Conservation (phyloP, 2,797 vertebrate genomes). For the Lepus townsendii region DNA sequence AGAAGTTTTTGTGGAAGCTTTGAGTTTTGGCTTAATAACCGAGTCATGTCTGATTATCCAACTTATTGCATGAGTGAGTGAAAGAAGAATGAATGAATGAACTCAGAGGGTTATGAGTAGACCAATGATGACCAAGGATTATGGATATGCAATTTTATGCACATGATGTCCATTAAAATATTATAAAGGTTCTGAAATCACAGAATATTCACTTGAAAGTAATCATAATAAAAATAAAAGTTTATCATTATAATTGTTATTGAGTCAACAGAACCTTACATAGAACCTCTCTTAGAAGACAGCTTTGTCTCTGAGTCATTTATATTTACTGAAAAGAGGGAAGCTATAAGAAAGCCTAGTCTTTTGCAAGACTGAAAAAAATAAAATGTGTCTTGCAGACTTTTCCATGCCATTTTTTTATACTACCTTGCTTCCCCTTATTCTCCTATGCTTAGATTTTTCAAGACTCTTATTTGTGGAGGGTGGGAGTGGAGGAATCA, state of each 20-base stretch:
- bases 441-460: not conserved
- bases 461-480: not conserved
- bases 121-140: not conserved
- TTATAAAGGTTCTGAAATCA: slow-evolving; percentile 37
- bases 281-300: not conserved
- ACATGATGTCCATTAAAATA: slow-evolving; percentile 7
- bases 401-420: not conserved
- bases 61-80: not conserved
- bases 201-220: slow-evolving; percentile 25
- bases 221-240: not conserved
- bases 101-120: not conserved
- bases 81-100: not conserved
- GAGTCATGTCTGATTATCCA: not conserved
- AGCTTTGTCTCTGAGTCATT: not conserved
- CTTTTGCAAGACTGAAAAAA: not conserved
- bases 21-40: not conserved
- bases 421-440: not conserved
- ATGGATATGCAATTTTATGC: not conserved
- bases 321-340: slow-evolving; percentile 26
- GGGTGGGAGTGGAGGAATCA: rapidly evolving
- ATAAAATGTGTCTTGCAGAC: not conserved
- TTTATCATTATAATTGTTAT: not conserved
- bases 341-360: not conserved
- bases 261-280: not conserved
- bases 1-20: not conserved